Evolutionary conservation across 2,797 vertebrate genomes (phyloP).

Genomic region (Catostomus latipinnis): DNA sequence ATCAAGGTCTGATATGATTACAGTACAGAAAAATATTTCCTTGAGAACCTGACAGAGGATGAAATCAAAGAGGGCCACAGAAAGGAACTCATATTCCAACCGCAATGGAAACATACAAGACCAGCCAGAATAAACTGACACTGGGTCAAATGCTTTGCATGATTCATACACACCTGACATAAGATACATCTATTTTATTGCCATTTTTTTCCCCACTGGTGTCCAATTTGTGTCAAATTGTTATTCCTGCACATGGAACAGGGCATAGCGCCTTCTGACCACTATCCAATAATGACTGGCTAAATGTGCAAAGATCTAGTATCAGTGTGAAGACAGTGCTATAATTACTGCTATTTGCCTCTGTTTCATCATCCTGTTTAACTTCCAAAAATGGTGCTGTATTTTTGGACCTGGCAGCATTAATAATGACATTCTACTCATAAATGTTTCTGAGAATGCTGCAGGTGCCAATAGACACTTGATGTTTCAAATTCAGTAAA

Average conservation of each 20-base stretch:
- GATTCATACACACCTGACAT: conserved; percentile 54
- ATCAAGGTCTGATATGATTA: conserved; percentile 61
- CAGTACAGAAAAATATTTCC: conserved; percentile 38
- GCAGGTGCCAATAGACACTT: neutral
- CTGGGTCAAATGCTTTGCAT: conserved; percentile 64
- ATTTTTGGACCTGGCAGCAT: neutral
- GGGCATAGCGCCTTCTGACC: conserved; percentile 11
- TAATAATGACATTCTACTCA: neutral
- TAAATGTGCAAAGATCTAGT: neutral
- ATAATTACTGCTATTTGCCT: no score
- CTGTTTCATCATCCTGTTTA: no score
- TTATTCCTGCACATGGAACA: neutral
- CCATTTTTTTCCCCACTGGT: conserved; percentile 9
- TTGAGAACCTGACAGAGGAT: conserved; percentile 39
- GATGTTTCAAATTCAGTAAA: conserved; percentile 4
- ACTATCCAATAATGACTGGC: neutral
- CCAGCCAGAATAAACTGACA: conserved; percentile 61
- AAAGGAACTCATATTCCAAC: conserved; percentile 61
- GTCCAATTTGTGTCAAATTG: neutral
- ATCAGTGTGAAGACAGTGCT: no score
- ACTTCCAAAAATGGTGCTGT: neutral
- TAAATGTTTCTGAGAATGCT: neutral
- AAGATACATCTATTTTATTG: neutral
- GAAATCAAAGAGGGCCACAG: conserved; percentile 56
- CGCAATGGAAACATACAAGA: conserved; percentile 65